These are phyloP conservation scores for Heliconius charithonia DNA, from an alignment of 2,888 invertebrate species.

Conservation along the genomic window DNA sequence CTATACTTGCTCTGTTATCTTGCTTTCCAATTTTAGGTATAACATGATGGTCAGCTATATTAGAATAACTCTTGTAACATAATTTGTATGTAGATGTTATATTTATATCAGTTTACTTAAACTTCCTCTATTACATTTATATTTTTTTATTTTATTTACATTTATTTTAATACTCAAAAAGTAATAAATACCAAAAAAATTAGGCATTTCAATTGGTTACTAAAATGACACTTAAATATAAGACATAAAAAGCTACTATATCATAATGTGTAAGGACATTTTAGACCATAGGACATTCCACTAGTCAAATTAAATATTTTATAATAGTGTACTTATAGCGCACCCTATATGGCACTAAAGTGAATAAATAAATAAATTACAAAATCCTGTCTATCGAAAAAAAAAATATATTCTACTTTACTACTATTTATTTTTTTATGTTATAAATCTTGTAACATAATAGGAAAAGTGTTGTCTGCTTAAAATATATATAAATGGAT, in stretches of 20 bases:
- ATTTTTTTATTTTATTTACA: neutral
- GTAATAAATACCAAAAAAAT: conserved; percentile 6
- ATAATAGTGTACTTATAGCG: neutral
- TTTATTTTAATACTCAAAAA: neutral
- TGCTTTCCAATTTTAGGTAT: neutral
- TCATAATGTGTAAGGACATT: neutral
- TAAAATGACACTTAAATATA: neutral
- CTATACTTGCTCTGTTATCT: no score
- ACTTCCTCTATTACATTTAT: neutral
- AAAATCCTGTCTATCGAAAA: neutral
- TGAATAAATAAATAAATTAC: neutral
- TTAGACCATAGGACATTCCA: neutral
- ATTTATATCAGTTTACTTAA: neutral
- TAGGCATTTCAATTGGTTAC: no score
- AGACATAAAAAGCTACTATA: neutral
- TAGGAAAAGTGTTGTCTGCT: neutral
- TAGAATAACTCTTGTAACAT: neutral
- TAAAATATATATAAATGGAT: neutral
- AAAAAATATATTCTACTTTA: no score
- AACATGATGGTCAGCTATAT: neutral
- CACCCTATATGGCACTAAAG: conserved; percentile 2
- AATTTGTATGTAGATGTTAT: neutral
- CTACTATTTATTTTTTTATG: no score
- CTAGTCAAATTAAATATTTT: conserved; percentile 17
- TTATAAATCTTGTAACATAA: no score